Base-by-base conservation (phyloP, 2,797 vertebrate species). In the Scolopax bukidnonensis region DNA sequence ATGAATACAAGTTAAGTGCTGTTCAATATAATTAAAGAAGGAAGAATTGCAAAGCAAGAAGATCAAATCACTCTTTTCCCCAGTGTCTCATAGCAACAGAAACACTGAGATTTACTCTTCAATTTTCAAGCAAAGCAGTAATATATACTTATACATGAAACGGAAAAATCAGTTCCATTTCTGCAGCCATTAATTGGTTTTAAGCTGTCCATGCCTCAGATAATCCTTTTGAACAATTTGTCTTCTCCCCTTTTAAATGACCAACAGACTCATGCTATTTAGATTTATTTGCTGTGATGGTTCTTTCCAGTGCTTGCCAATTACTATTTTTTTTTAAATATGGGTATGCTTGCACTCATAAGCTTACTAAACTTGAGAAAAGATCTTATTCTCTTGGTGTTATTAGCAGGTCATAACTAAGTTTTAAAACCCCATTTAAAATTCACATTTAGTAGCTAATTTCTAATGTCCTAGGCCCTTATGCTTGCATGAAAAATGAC, bases 401-500 rank as follows among this genome's bases (percentile, higher is more conserved):
- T 51, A 87, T 59, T 11, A 88, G 33, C 80, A 94, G 78, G 50
- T 69, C 57, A 84, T 54, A 93, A 95, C 28, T 47, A 77, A 86
- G 60, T 59, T 96, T 86, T 12, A 79, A 89, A 45, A 76, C 25
- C 10, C 51, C 17, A 21, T 77, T 94, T 86, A 54, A 90, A 94
- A 84, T 63, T 21, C 85, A 84, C 45, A 92, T 59, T 84, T 85
- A 94, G 91, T 16, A 93, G 87, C 69, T 91, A 21, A 47, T 92
- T 94, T 91, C 91, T 60, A 5, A 60, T 8, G 5, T 23, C 70
- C 89, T 25, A 80, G 91, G 93, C 87, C 82, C 91, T 74, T 79
- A 68, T 81, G 87, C 95, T 91, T 64, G 48, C 91, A 84, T 9
- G 84, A 97, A 94, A 94, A 97, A 95, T 47, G 84, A 65, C 70